Conservation (phyloP, 1,140 invertebrate genomes). For the Vollenhovia emeryi region DNA sequence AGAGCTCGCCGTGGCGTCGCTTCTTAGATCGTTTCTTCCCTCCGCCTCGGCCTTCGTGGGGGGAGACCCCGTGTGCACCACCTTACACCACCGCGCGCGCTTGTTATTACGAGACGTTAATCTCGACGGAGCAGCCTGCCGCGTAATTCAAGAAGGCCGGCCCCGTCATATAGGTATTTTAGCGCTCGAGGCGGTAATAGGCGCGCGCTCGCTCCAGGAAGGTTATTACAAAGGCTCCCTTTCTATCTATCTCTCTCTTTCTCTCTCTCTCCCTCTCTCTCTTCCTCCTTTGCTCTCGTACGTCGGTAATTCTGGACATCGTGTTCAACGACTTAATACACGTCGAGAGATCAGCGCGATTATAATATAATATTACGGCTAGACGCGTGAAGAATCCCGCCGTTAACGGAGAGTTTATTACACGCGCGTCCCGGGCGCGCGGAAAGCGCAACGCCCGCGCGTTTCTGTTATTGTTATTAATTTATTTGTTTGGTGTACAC, state of each 20-base stretch:
- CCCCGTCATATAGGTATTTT: slow-evolving; percentile 69
- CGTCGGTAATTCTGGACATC: slow-evolving; percentile 56
- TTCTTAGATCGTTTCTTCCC: slow-evolving; percentile 57
- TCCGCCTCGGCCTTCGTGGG: neutral
- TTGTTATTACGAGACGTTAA: slow-evolving; percentile 64
- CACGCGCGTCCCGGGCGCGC: neutral
- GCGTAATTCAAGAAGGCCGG: slow-evolving; percentile 67
- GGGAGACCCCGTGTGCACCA: slow-evolving; percentile 28
- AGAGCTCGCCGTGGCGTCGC: slow-evolving; percentile 16
- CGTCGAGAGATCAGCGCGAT: slow-evolving; percentile 51
- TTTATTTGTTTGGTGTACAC: neutral
- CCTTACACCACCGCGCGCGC: slow-evolving; percentile 46
- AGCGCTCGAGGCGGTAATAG: slow-evolving; percentile 65
- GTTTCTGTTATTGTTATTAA: neutral
- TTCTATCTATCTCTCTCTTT: neutral
- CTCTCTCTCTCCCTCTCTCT: neutral
- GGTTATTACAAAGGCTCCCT: slow-evolving; percentile 59
- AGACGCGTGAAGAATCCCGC: slow-evolving; percentile 23
- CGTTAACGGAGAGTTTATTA: slow-evolving; percentile 33
- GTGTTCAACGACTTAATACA: slow-evolving; percentile 54
- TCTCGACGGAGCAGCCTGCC: slow-evolving; percentile 46
- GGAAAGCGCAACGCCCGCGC: neutral
- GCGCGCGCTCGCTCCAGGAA: slow-evolving; percentile 48
- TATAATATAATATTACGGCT: slow-evolving; percentile 52
- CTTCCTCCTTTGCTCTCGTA: neutral